These are phyloP conservation scores for Nudaria mundana DNA, from an alignment of 2,888 invertebrate species.

Conservation along the genomic window DNA sequence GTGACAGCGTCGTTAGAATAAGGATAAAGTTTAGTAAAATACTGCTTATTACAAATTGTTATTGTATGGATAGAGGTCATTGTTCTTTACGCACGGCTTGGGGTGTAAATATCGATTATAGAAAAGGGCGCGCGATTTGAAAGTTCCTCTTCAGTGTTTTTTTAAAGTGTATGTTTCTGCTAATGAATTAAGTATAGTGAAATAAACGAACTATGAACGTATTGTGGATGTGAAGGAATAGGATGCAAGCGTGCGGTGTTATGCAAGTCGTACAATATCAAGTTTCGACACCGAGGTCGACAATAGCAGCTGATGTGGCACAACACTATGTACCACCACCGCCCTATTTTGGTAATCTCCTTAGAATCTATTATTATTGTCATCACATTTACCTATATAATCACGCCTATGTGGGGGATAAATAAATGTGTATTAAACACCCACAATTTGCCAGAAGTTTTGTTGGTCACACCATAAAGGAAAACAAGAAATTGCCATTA, in stretches of 20 bases:
- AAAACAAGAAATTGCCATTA: no score
- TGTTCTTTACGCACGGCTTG: slow-evolving; percentile 46
- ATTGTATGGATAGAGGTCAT: slow-evolving; percentile 53
- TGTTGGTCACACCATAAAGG: no score
- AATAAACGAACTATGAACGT: background rate
- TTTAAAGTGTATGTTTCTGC: no score
- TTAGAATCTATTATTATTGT: no score
- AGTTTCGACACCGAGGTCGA: slow-evolving; percentile 76
- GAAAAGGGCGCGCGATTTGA: slow-evolving; percentile 60
- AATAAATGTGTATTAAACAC: no score
- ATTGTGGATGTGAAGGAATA: slow-evolving; percentile 10
- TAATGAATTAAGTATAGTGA: slow-evolving; percentile 4
- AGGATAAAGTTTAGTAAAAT: slow-evolving; percentile 12
- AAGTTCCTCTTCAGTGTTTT: slow-evolving; percentile 21
- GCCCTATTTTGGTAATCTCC: slow-evolving; percentile 75
- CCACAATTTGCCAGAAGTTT: no score
- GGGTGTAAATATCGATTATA: slow-evolving; percentile 67
- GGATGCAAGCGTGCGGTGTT: slow-evolving; percentile 82
- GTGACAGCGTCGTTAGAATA: slow-evolving; percentile 7
- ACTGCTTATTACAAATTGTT: slow-evolving; percentile 31
- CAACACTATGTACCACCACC: slow-evolving; percentile 75
- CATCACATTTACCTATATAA: no score
- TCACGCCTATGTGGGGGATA: no score
- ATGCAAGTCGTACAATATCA: slow-evolving; percentile 86
- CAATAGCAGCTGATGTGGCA: slow-evolving; percentile 65